These are phyloP conservation scores for Drosophila parthenogenetica DNA, from an alignment of 2,888 invertebrate genomes.

Conservation along the genomic window DNA sequence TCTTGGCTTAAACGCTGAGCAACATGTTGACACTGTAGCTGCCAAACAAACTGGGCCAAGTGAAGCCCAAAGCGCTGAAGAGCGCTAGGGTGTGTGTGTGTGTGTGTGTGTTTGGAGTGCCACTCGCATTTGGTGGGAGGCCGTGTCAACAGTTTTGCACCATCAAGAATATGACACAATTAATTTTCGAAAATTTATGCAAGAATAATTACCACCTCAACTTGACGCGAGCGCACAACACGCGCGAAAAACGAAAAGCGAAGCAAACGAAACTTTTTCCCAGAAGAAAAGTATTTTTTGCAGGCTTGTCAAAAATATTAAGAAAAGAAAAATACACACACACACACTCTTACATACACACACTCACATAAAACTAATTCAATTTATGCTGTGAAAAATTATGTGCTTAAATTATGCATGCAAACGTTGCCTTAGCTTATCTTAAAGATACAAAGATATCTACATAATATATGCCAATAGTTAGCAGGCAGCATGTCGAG, in stretches of 20 bases:
- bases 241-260: not conserved
- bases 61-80: not conserved
- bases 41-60: constrained; percentile 34
- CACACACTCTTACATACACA: not conserved
- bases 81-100: not conserved
- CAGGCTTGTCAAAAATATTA: constrained; percentile 6
- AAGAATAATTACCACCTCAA: constrained; percentile 67
- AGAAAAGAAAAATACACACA: not conserved
- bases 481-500: not conserved
- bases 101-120: constrained; percentile 7
- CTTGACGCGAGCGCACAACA: constrained; percentile 17
- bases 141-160: constrained; percentile 53
- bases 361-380: constrained; percentile 43
- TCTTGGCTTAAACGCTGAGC: constrained; percentile 50
- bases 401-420: constrained; percentile 61
- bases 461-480: constrained; percentile 46
- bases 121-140: constrained; percentile 10
- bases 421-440: constrained; percentile 52
- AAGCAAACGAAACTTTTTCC: constrained; percentile 11
- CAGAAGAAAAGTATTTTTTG: constrained; percentile 9
- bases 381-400: constrained; percentile 58
- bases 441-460: constrained; percentile 43
- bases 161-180: constrained; percentile 62
- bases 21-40: constrained; percentile 47
- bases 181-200: constrained; percentile 71